Evolutionary conservation across 2,113 vertebrate species (phyloP).

Genomic region (Pithys albifrons): DNA sequence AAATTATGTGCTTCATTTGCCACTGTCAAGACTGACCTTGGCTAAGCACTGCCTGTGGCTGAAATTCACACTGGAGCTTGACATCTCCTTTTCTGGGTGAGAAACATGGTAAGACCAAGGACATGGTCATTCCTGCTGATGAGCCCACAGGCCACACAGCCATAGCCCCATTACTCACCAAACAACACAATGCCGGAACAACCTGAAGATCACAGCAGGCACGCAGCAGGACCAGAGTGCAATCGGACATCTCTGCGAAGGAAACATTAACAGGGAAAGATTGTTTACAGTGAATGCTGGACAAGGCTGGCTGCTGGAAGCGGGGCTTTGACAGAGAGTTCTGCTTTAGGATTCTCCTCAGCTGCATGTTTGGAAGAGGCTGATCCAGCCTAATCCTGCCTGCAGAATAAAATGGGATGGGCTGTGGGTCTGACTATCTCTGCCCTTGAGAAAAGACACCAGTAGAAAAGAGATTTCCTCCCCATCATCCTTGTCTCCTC

Average conservation of each 20-base stretch:
- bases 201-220: conserved; percentile 80
- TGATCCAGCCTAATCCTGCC: neutral
- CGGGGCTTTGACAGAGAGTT: neutral
- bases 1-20: rapidly evolving
- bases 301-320: neutral
- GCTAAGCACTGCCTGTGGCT: neutral
- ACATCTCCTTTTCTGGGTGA: neutral
- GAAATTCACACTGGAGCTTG: neutral
- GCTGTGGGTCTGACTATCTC: neutral
- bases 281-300: neutral
- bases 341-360: neutral
- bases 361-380: neutral
- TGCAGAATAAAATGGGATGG: neutral
- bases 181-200: conserved; percentile 42
- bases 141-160: neutral
- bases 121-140: neutral
- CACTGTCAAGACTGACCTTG: neutral
- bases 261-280: neutral
- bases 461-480: neutral
- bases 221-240: conserved; percentile 72
- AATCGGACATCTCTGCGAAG: conserved; percentile 83
- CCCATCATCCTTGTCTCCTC: neutral
- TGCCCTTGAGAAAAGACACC: neutral
- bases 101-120: neutral
- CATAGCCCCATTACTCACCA: conserved; percentile 71